Evolutionary conservation across 1,140 invertebrate species (phyloP).

Genomic region (Drosophila kepulauana): DNA sequence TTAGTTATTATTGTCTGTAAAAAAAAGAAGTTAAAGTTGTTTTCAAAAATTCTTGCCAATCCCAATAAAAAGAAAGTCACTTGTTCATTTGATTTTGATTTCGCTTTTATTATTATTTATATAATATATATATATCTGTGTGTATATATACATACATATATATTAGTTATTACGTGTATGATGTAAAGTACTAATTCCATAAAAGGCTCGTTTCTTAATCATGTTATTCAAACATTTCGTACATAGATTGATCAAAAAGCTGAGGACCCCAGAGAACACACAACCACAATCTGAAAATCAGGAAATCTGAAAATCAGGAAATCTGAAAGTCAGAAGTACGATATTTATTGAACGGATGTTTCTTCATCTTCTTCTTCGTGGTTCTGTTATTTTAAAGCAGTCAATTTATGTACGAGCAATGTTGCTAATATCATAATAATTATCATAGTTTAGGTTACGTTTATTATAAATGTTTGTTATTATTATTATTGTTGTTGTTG

Average conservation of each 20-base stretch:
- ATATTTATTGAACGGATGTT: background rate
- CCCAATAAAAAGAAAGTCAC: background rate
- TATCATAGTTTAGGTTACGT: conserved; percentile 1
- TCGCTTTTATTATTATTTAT: conserved; percentile 21
- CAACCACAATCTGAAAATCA: conserved; percentile 12
- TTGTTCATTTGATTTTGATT: conserved; percentile 14
- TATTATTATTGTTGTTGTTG: conserved; percentile 1
- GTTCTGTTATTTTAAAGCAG: conserved; percentile 23
- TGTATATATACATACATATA: conserved; percentile 33
- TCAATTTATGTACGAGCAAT: conserved; percentile 18
- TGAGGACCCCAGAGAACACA: conserved; percentile 32
- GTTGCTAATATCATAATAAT: conserved; percentile 28
- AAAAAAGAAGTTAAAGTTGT: too few relatives aligned
- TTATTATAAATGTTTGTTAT: background rate
- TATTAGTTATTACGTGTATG: conserved; percentile 24
- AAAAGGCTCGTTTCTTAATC: conserved; percentile 45
- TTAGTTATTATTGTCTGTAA: too few relatives aligned
- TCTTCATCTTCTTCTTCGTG: background rate
- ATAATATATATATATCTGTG: conserved; percentile 37
- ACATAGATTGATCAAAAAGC: conserved; percentile 29
- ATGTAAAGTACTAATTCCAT: conserved; percentile 52
- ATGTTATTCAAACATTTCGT: conserved; percentile 9
- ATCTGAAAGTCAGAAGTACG: background rate
- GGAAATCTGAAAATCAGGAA: too few relatives aligned
- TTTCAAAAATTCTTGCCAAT: background rate